A percentile compares a stretch with the other conserved stretches of the same genome.
Evolutionary conservation across 2,797 vertebrate genomes (phyloP).

Genomic region (Microchirus variegatus): DNA sequence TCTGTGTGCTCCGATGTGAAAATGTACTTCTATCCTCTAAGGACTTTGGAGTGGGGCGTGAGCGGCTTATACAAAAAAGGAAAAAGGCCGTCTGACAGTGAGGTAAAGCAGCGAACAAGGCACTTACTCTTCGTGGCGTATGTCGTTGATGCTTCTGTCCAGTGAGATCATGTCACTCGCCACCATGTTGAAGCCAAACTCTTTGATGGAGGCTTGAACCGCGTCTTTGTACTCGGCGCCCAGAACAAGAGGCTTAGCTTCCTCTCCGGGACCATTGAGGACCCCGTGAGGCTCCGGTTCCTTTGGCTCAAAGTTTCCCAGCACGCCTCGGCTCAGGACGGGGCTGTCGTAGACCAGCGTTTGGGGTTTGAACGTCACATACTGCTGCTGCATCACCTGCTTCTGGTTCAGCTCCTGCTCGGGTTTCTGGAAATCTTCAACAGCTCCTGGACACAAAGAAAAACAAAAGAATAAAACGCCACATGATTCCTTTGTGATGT

Average conservation of each 20-base stretch:
- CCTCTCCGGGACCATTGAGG: conserved; percentile 91
- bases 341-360: conserved; percentile 85
- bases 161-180: conserved; percentile 98
- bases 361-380: conserved; percentile 94
- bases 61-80: too few species aligned
- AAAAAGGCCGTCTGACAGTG: not conserved
- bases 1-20: too few species aligned
- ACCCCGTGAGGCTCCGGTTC: conserved; percentile 91
- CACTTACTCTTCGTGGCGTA: conserved; percentile 97
- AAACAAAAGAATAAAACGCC: not conserved
- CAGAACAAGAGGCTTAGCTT: conserved; percentile 89
- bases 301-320: conserved; percentile 94
- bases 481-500: too few species aligned
- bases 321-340: conserved; percentile 83
- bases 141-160: conserved; percentile 91
- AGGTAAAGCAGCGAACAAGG: not conserved
- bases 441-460: conserved; percentile 23
- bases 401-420: conserved; percentile 59
- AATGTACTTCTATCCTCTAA: too few species aligned
- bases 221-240: conserved; percentile 94
- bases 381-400: conserved; percentile 90
- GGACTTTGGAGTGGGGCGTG: too few species aligned
- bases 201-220: conserved; percentile 93
- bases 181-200: conserved; percentile 99
- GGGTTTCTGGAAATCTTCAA: conserved; percentile 8